phyloP scores from a whole-genome alignment of 1,140 invertebrate species.

The Potamilus streckersoni region DNA sequence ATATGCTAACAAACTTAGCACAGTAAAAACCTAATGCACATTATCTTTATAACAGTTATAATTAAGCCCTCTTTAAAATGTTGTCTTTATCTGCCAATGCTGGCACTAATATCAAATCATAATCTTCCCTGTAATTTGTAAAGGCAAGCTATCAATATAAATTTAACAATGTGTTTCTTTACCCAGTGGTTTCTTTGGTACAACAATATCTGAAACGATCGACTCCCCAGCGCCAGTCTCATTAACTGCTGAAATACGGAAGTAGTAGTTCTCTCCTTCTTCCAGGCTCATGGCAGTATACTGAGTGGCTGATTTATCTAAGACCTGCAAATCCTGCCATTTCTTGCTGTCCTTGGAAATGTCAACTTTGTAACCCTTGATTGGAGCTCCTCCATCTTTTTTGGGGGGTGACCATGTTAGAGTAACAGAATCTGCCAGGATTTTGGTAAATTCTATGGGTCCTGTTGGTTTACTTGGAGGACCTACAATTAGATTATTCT shows the following conservation, averaged over 20 bases:
- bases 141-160: neutral
- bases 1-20: too few species aligned
- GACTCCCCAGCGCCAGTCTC: conserved; percentile 69
- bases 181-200: conserved; percentile 48
- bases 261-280: conserved; percentile 91
- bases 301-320: conserved; percentile 34
- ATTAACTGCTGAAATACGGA: conserved; percentile 86
- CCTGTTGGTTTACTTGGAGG: conserved; percentile 91
- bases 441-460: conserved; percentile 90
- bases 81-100: too few species aligned
- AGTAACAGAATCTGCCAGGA: conserved; percentile 93
- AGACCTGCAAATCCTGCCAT: conserved; percentile 38
- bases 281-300: conserved; percentile 92
- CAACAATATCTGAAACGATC: conserved; percentile 62
- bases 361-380: conserved; percentile 69
- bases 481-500: conserved; percentile 70
- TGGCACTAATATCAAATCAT: too few species aligned
- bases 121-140: too few species aligned
- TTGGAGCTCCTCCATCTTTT: conserved; percentile 92
- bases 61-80: too few species aligned
- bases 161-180: conserved; percentile 8
- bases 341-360: conserved; percentile 52
- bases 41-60: too few species aligned
- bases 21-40: too few species aligned
- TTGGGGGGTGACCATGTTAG: conserved; percentile 92